phyloP scores from a whole-genome alignment of 2,888 invertebrate species.

The Thyatira batis region DNA sequence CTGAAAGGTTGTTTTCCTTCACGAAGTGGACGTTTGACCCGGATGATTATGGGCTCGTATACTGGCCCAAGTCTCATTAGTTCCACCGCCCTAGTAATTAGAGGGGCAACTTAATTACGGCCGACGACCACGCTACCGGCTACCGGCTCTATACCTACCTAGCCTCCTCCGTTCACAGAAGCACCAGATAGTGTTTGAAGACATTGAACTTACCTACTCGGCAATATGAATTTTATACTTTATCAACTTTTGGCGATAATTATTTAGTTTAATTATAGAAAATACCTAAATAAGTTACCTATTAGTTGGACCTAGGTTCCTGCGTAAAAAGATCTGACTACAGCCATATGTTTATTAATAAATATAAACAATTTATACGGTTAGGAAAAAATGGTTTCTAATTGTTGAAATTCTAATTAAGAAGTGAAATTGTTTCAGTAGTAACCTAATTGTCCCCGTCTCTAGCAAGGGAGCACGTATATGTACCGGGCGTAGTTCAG shows the following conservation, averaged over 20 bases:
- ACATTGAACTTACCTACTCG: not conserved
- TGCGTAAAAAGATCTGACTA: too few species aligned
- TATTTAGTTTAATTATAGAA: too few species aligned
- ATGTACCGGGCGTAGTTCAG: conserved; percentile 1
- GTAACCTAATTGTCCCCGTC: not conserved
- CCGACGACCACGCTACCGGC: not conserved
- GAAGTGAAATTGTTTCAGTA: too few species aligned
- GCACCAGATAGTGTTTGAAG: not conserved
- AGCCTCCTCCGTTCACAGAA: not conserved
- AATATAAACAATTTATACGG: too few species aligned
- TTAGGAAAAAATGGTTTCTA: too few species aligned
- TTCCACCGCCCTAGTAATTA: conserved; percentile 32
- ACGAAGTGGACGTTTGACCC: not conserved
- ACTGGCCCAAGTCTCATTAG: conserved; percentile 30
- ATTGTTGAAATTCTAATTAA: too few species aligned
- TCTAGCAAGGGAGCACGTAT: not conserved
- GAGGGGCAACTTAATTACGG: conserved; percentile 36
- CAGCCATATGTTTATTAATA: too few species aligned
- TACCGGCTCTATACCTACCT: too few species aligned
- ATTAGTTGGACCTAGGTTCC: too few species aligned
- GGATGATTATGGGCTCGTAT: conserved; percentile 8
- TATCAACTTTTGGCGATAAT: too few species aligned
- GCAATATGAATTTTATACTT: not conserved
- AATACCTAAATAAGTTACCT: too few species aligned
- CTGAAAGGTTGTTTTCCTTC: not conserved